Evolutionary conservation across 2,888 invertebrate genomes (phyloP).

Genomic region (Campaea margaritaria): DNA sequence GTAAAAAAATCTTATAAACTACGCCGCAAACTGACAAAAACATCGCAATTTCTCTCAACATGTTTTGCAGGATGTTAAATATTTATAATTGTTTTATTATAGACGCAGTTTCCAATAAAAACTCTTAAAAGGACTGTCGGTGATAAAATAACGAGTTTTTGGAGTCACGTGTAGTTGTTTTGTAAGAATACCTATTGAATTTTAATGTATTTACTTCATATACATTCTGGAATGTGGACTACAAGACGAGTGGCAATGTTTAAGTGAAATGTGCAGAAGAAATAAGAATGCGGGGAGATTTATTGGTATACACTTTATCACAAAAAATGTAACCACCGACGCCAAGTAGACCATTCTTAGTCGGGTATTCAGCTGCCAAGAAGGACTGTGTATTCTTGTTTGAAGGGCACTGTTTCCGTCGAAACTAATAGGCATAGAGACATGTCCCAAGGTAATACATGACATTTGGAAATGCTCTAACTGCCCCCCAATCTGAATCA

Average conservation of each 20-base stretch:
- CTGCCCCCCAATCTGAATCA: too few relatives aligned
- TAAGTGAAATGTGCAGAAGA: conserved; percentile 5
- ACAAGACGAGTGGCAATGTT: conserved; percentile 16
- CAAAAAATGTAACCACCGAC: too few relatives aligned
- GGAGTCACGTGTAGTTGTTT: conserved; percentile 13
- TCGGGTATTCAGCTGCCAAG: too few relatives aligned
- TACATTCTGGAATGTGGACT: conserved; percentile 16
- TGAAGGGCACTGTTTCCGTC: too few relatives aligned
- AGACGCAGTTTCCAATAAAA: conserved; percentile 17
- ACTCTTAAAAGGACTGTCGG: conserved; percentile 12
- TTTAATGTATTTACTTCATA: conserved; percentile 20
- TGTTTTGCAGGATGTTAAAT: conserved; percentile 20
- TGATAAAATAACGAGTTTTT: conserved; percentile 26
- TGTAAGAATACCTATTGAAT: conserved; percentile 20
- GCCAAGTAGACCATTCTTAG: too few relatives aligned
- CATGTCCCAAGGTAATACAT: too few relatives aligned
- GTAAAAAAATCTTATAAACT: background rate
- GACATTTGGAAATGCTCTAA: too few relatives aligned
- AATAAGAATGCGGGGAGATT: conserved; percentile 1
- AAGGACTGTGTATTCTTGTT: too few relatives aligned
- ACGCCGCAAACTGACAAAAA: conserved; percentile 5
- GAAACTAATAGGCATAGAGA: too few relatives aligned
- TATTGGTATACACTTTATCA: conserved; percentile 2
- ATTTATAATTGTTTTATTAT: conserved; percentile 26
- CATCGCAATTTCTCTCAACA: conserved; percentile 16